Evolutionary conservation across 2,797 vertebrate genomes (phyloP).

Genomic region (Passerculus sandwichensis): DNA sequence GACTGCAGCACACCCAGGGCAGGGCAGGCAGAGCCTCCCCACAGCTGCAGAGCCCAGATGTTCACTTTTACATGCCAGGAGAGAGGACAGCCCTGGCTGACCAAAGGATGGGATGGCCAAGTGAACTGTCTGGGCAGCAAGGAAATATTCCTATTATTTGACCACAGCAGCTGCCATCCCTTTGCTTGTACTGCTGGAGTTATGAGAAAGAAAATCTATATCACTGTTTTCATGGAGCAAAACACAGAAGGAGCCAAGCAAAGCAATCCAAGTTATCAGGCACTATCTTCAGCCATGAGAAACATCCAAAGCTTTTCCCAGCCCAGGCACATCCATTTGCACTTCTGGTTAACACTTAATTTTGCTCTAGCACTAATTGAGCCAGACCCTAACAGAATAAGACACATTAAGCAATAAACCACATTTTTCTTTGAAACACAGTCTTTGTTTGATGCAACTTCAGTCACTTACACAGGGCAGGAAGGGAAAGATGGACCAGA

Average conservation of each 20-base stretch:
- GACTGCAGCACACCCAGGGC: not conserved
- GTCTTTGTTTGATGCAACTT: not conserved
- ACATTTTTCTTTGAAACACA: not conserved
- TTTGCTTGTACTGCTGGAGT: not conserved
- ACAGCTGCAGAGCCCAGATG: not conserved
- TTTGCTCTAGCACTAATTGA: not conserved
- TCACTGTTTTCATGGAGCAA: not conserved
- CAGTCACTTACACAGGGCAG: not conserved
- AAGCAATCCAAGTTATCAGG: constrained; percentile 27
- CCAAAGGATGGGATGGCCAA: not conserved
- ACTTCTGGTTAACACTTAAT: not conserved
- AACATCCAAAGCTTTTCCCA: constrained; percentile 8
- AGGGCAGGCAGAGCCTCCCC: not conserved
- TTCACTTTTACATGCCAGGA: not conserved
- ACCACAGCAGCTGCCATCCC: constrained; percentile 11
- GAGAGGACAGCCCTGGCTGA: not conserved
- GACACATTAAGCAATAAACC: not conserved
- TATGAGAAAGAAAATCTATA: not conserved
- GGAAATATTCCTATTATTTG: not conserved
- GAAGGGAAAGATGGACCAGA: not conserved
- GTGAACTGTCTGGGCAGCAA: not conserved
- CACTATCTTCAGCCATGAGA: constrained; percentile 19
- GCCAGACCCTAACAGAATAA: not conserved
- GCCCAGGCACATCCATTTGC: not conserved
- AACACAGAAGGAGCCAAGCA: constrained; percentile 1